Evolutionary conservation across 2,888 invertebrate species (phyloP).

Genomic region (Nomada ruficornis): DNA sequence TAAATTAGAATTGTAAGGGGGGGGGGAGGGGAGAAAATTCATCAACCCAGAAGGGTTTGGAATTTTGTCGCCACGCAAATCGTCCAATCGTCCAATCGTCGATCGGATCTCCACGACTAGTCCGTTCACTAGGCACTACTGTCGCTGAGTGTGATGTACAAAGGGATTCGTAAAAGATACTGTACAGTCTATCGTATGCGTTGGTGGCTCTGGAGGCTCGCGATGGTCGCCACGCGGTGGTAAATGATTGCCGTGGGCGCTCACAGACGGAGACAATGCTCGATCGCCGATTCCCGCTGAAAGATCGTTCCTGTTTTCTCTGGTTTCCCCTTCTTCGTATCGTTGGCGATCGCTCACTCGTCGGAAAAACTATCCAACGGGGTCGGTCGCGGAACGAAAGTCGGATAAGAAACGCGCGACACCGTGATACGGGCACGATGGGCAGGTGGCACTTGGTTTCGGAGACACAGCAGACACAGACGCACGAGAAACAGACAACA

Average conservation of each 20-base stretch:
- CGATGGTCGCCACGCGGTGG: slow-evolving; percentile 37
- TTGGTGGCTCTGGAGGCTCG: slow-evolving; percentile 48
- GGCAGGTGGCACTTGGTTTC: slow-evolving; percentile 72
- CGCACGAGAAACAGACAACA: slow-evolving; percentile 67
- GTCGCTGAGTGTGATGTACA: slow-evolving; percentile 61
- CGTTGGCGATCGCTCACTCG: not conserved
- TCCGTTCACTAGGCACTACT: slow-evolving; percentile 59
- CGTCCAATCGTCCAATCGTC: not conserved
- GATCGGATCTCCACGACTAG: slow-evolving; percentile 20
- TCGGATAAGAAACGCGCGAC: slow-evolving; percentile 30
- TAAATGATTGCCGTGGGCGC: slow-evolving; percentile 47
- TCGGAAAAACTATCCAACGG: not conserved
- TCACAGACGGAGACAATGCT: slow-evolving; percentile 33
- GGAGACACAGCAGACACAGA: slow-evolving; percentile 64
- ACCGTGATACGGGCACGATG: slow-evolving; percentile 51
- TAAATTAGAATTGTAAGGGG: not conserved
- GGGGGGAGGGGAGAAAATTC: too few species aligned
- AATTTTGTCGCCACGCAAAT: slow-evolving; percentile 11
- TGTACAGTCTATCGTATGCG: slow-evolving; percentile 64
- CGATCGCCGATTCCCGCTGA: slow-evolving; percentile 42
- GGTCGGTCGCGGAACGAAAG: slow-evolving; percentile 33
- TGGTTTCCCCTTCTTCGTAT: not conserved
- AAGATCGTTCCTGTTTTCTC: not conserved
- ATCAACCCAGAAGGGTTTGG: not conserved
- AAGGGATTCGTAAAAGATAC: slow-evolving; percentile 67